phyloP scores from a whole-genome alignment of 2,113 vertebrate species.

The Burhinus oedicnemus region DNA sequence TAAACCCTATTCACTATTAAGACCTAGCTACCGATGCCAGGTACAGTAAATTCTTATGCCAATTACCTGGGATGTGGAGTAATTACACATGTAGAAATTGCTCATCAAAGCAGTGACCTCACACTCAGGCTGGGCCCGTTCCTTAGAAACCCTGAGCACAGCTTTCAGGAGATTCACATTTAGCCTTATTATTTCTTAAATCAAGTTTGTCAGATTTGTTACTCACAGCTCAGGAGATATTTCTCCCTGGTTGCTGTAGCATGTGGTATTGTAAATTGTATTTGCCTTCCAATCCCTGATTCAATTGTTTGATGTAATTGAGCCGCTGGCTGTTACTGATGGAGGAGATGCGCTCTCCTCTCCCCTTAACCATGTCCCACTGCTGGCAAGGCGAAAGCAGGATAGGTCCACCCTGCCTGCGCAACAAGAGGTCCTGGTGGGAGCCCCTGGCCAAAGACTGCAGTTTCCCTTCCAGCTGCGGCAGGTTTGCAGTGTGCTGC shows the following conservation, averaged over 20 bases:
- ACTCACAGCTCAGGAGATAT: neutral
- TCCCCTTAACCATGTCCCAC: neutral
- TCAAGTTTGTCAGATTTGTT: neutral
- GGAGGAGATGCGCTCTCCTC: neutral
- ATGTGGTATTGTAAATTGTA: neutral
- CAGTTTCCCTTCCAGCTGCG: neutral
- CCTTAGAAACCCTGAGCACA: neutral
- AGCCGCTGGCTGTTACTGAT: neutral
- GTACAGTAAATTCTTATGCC: neutral
- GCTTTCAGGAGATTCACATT: neutral
- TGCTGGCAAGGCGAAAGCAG: neutral
- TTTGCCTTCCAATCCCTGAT: neutral
- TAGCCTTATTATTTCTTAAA: neutral
- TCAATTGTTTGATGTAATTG: neutral
- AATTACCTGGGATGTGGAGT: neutral
- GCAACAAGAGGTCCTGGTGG: neutral
- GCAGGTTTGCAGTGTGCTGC: neutral
- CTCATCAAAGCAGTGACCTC: neutral
- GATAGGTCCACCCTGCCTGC: rapidly evolving
- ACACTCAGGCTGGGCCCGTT: rapidly evolving
- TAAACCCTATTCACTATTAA: neutral
- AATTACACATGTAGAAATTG: neutral
- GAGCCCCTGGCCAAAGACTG: neutral
- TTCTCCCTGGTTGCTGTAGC: neutral
- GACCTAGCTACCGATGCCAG: neutral